Evolutionary conservation across 2,797 vertebrate genomes (phyloP), one percentile per base, ranked within the genome.

Genomic region (Lophius americanus): DNA sequence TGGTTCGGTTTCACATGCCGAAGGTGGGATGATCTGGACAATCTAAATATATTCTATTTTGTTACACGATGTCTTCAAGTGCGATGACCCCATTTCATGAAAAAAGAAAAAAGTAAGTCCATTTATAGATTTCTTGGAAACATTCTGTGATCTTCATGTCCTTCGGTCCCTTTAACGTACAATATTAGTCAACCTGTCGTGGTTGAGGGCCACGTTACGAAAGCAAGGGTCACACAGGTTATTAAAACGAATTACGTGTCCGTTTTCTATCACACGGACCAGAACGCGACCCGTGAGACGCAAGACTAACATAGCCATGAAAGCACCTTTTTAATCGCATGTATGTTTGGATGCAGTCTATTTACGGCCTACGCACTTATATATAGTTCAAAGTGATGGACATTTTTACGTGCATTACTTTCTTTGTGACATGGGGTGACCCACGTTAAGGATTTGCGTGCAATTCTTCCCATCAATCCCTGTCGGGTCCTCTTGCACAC

Each of bases 401-500:
- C 67, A 83, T 83, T 90, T 89, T 86, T 80, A 83, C 81, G 75
- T 64, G 83, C 79, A 63, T 89, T 86, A 83, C 83, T 93, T 86
- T 88, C 85, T 91, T 91, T 92, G 86, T 89, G 87, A 86, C 86
- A 84, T 78, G 85, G 87, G 92, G 89, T 92, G 91, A 94, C 92
- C 90, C 84, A 82, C 75, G 87, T 84, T 90, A 88, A 91, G 92
- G 89, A 91, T 93, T 91, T 92, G 92, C 89, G 86, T 91, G 90
- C 88, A 88, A 78, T 92, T 90, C 87, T 85, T 92, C 83, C 82
- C 90, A 85, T 92, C 88, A 91, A 85, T 93, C 86, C 76, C 79
- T 87, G 88, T 87, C 88, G 85, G 75, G 91, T 85, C 85, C 86
- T 78, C 82, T 61, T 82, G 88, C 85, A 88, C 87, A 90, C 84